These are phyloP conservation scores for Palaemon carinicauda DNA, from an alignment of 1,140 invertebrate genomes.

Conservation along the genomic window DNA sequence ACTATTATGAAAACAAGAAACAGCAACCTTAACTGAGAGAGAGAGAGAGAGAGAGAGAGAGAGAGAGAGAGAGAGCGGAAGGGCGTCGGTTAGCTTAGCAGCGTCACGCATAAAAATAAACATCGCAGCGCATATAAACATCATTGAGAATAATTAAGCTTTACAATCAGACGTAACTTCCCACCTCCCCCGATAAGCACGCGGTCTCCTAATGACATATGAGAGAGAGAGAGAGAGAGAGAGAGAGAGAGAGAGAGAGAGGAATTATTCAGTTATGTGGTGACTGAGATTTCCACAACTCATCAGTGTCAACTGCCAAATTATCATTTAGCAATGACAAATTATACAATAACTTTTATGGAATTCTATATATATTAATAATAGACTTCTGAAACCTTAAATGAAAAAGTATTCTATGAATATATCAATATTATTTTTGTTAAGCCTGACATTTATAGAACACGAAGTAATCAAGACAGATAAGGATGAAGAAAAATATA, in stretches of 20 bases:
- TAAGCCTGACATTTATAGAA: too few species aligned
- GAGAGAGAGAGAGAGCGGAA: neutral
- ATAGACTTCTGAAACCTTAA: too few species aligned
- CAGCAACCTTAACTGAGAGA: neutral
- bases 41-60: slow-evolving; percentile 9
- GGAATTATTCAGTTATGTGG: neutral
- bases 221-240: neutral
- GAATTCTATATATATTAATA: too few species aligned
- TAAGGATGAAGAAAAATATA: too few species aligned
- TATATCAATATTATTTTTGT: too few species aligned
- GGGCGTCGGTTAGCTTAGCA: neutral
- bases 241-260: neutral
- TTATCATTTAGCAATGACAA: neutral
- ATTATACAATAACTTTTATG: too few species aligned
- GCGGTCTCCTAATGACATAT: neutral
- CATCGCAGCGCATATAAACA: neutral
- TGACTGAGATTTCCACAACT: neutral
- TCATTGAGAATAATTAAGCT: too few species aligned
- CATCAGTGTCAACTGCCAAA: neutral
- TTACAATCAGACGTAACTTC: too few species aligned
- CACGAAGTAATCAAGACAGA: too few species aligned
- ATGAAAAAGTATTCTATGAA: too few species aligned
- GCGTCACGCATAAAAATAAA: neutral
- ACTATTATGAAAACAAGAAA: too few species aligned
- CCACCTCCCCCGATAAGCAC: too few species aligned